phyloP scores from a whole-genome alignment of 2,888 invertebrate species.

The Patella ulyssiponensis region DNA sequence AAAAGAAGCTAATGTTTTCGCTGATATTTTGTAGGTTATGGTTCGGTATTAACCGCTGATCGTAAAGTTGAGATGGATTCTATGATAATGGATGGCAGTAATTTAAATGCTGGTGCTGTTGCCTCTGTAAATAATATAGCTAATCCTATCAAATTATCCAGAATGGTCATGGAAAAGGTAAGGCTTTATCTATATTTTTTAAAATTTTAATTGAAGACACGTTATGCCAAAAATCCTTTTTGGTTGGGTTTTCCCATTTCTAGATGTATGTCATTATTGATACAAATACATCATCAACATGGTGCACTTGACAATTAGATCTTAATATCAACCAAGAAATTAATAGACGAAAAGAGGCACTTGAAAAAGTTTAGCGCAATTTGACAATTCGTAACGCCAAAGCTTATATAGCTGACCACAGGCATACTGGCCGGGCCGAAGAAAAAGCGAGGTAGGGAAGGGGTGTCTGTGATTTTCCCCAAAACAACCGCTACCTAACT shows the following conservation, averaged over 20 bases:
- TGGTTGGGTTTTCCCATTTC: neutral
- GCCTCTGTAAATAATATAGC: constrained; percentile 82
- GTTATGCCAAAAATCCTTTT: neutral
- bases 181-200: neutral
- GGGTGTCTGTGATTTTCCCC: too few species aligned
- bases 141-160: constrained; percentile 85
- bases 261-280: neutral
- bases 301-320: too few species aligned
- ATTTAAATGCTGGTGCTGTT: constrained; percentile 81
- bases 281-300: too few species aligned
- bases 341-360: too few species aligned
- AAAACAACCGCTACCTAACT: too few species aligned
- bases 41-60: constrained; percentile 83
- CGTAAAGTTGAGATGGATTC: constrained; percentile 91
- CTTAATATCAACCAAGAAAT: too few species aligned
- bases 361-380: too few species aligned
- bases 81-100: constrained; percentile 84
- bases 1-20: neutral
- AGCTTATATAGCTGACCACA: too few species aligned
- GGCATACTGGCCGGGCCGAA: too few species aligned
- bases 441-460: too few species aligned
- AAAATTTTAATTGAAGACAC: neutral
- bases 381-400: too few species aligned
- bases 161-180: constrained; percentile 79
- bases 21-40: constrained; percentile 75